Base-by-base conservation (phyloP, 2,888 invertebrate genomes). In the Fragum whitleyi region DNA sequence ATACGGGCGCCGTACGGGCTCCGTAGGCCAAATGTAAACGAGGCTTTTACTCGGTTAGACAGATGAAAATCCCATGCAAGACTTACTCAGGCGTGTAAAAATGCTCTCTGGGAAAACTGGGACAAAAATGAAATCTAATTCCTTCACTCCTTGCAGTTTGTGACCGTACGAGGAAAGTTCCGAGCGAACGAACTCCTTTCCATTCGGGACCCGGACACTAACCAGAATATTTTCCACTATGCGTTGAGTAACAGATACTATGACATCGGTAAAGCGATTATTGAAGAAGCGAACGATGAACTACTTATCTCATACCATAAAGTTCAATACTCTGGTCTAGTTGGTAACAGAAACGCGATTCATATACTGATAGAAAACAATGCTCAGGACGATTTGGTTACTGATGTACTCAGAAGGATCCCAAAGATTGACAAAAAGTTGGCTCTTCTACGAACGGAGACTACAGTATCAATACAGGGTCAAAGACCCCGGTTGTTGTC, bases 401-500 rank as follows among this genome's bases (percentile, higher is more conserved):
- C 74, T 67, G 39, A 69, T 19, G n/a, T 85, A 9, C 53, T 85
- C 1, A 73, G 57, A 16, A 77, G 68, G 55, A 23, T 83, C 9
- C 7, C 67, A 3, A 36, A 42, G 16, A 53, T 2, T n/a, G 65
- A 61, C 9, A 39, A 67, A 11, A 62, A 68, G 6, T 36, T 71
- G 9, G 29, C 19, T 14, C 32, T 78, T 7, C 53, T 89, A 39
- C 57, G 71, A 26, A 69, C 83, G 39, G 89, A 90, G 67, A 88
- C 87, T n/a, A 85, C 88, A 7, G 86, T 88, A n/a, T 88, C 90
- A 47, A 88, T 92, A 42, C 85, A 83, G 59, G 92, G 91, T n/a
- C 92, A 93, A 76, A 83, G 92, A 78, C 92, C 90, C 39, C 79
- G 91, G 61, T 86, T 89, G 29, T 83, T 91, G 39, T 85, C 90